phyloP scores from a whole-genome alignment of 2,888 invertebrate species.

The Agrilus biguttatus region DNA sequence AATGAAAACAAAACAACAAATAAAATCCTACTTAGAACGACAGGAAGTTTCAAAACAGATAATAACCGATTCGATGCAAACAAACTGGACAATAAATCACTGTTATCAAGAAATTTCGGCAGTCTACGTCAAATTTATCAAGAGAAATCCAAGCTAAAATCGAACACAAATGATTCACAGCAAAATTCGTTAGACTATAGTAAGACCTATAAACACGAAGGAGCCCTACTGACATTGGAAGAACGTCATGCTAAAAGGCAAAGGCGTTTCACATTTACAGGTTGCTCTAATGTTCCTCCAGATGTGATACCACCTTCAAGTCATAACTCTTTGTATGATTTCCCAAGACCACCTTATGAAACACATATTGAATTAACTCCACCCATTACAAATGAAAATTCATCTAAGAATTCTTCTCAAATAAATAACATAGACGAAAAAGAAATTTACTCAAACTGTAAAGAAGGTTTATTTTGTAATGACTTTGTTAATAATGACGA shows the following conservation, averaged over 20 bases:
- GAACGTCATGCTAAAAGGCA: conserved; percentile 60
- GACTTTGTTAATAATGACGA: no score
- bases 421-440: conserved; percentile 7
- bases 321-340: conserved; percentile 44
- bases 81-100: neutral
- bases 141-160: conserved; percentile 32
- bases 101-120: conserved; percentile 37
- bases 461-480: no score
- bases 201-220: conserved; percentile 34
- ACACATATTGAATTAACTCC: no score
- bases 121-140: conserved; percentile 65
- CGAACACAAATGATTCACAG: conserved; percentile 5
- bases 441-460: no score
- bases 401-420: no score
- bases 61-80: conserved; percentile 20
- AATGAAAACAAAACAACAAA: conserved; percentile 22
- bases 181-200: conserved; percentile 20
- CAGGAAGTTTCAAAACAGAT: conserved; percentile 54
- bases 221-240: conserved; percentile 54
- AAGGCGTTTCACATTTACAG: conserved; percentile 40
- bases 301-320: conserved; percentile 55
- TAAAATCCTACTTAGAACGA: conserved; percentile 50
- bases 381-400: no score
- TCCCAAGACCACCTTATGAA: conserved; percentile 37
- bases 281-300: conserved; percentile 40